Evolutionary conservation across 2,113 vertebrate genomes (phyloP).

Genomic region (Tiliqua scincoides): DNA sequence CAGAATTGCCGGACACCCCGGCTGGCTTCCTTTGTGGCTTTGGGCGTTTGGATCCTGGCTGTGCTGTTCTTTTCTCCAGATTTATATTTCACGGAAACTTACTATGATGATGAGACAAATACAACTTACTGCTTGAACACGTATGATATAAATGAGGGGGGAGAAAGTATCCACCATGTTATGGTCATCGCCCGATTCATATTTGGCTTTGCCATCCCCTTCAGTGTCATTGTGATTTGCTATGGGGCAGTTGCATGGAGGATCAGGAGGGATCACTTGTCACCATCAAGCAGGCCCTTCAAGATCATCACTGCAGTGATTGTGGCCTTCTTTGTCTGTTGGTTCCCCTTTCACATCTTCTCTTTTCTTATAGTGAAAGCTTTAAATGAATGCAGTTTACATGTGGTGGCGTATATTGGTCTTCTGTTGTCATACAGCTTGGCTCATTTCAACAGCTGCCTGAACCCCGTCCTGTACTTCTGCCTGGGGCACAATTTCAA

Average conservation of each 20-base stretch:
- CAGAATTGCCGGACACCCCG: conserved; percentile 81
- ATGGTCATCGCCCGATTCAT: conserved; percentile 51
- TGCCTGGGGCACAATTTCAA: conserved; percentile 56
- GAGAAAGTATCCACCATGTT: not conserved
- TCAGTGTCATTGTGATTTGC: conserved; percentile 46
- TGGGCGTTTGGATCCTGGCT: conserved; percentile 80
- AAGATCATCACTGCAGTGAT: conserved; percentile 60
- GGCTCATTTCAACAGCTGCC: conserved; percentile 55
- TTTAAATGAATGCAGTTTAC: too few relatives aligned
- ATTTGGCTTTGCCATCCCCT: conserved; percentile 56
- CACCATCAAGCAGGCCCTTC: conserved; percentile 49
- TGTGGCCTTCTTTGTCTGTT: conserved; percentile 67
- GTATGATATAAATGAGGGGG: conserved; percentile 65
- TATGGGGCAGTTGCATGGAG: conserved; percentile 53
- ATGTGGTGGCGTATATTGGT: not conserved
- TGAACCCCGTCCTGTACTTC: conserved; percentile 57
- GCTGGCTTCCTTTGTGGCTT: conserved; percentile 74
- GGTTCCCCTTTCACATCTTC: conserved; percentile 67
- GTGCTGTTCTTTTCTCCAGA: conserved; percentile 77
- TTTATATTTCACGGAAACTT: conserved; percentile 72
- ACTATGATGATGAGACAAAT: conserved; percentile 23
- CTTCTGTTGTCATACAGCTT: conserved; percentile 33
- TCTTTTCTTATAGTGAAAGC: too few relatives aligned
- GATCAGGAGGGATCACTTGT: conserved; percentile 19
- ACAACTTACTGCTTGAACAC: conserved; percentile 78